Base-by-base conservation (phyloP, 1,140 invertebrate species). In the Drosophila chauvacae region DNA sequence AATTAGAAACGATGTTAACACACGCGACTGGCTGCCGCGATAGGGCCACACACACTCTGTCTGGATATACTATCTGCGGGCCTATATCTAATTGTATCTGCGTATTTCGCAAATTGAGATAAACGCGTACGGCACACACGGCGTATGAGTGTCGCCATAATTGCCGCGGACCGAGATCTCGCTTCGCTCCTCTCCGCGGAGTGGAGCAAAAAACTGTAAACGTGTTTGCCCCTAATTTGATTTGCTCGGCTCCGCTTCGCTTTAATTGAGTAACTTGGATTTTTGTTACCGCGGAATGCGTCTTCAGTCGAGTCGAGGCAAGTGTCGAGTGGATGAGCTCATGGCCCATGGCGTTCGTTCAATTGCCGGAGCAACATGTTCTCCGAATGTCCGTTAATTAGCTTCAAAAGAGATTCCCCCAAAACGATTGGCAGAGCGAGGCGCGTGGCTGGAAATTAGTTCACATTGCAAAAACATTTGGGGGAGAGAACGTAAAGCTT, bases 181-280 rank as follows among this genome's bases (percentile, higher is more conserved):
- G 35, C 23, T 23, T 23, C 23, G 23, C 23, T 23, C 23, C 23
- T 3, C 23, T 23, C 23, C 23, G 23, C 4, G 9, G 53, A 18
- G 33, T 16, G 23, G 35, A 42, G 53, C 59, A 44, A 50, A 73
- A 68, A 80, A 59, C 77, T 59, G 72, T 78, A 81, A 85, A 85
- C 81, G 81, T 85, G 81, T 81, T 85, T 86, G 81, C 77, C 68
- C 77, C 73, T 86, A 81, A 85, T 85, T 86, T 80, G 81, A 84
- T 85, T 85, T 86, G 65, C 64, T 63, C 44, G 42, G 57, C 58
- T 50, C 16, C 28, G 55, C 53, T 61, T 51, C 20, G 57, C 37
- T 66, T 75, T 80, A 80, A 84, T 80, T 80, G 72, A 74, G 81
- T 57, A 72, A 74, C 76, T 63, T 66, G 81, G 71, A 71, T 80